Evolutionary conservation across 2,113 vertebrate species (phyloP).

Genomic region (Epinephelus cyanopodus): DNA sequence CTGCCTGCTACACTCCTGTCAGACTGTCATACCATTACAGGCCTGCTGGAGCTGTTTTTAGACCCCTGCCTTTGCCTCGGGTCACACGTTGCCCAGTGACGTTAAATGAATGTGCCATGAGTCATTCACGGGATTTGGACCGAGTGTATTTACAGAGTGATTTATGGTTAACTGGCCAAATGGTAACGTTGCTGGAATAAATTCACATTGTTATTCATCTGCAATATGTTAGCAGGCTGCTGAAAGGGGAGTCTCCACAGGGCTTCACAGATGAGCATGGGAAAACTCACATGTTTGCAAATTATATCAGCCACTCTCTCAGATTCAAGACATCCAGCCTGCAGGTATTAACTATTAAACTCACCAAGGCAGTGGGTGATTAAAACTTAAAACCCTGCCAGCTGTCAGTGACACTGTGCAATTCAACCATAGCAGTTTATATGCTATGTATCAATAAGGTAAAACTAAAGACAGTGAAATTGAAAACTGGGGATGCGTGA

Average conservation of each 20-base stretch:
- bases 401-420: background rate
- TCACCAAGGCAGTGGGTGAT: background rate
- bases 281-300: background rate
- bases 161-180: constrained; percentile 49
- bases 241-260: background rate
- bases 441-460: too few species aligned
- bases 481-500: too few species aligned
- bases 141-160: constrained; percentile 59
- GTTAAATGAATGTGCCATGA: constrained; percentile 72
- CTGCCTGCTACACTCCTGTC: constrained; percentile 35
- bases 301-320: background rate
- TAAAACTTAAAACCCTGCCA: background rate
- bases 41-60: constrained; percentile 76
- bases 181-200: constrained; percentile 33
- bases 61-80: constrained; percentile 47
- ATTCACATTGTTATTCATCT: background rate
- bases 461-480: too few species aligned
- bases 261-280: background rate
- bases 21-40: constrained; percentile 67
- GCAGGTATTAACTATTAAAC: background rate
- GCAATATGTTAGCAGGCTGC: background rate
- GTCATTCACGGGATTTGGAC: constrained; percentile 74
- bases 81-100: constrained; percentile 70
- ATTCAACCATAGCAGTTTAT: background rate
- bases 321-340: background rate